Percentiles rank a stretch among this genome's conserved stretches.
Evolutionary conservation across 2,797 vertebrate genomes (phyloP).

Genomic region (Huso huso): DNA sequence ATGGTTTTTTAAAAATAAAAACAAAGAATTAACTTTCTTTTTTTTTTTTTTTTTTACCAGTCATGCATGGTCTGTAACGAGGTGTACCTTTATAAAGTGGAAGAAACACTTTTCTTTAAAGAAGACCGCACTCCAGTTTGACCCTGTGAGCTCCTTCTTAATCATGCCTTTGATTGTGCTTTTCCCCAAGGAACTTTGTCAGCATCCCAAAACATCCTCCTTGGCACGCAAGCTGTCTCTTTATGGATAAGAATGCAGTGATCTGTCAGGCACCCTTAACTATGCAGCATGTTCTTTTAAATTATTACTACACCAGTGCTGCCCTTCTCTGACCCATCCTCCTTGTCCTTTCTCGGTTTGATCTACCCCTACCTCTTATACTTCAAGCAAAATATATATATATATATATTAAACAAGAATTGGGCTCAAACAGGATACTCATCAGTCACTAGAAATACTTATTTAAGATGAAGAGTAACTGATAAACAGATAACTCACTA

Average conservation of each 20-base stretch:
- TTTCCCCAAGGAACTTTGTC: constrained; percentile 37
- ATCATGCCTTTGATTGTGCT: constrained; percentile 50
- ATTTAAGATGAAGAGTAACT: too few species aligned
- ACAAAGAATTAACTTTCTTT: too few species aligned
- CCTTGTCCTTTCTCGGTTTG: constrained; percentile 21
- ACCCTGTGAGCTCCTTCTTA: constrained; percentile 38
- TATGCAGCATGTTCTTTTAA: constrained; percentile 16
- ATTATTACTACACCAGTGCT: constrained; percentile 22
- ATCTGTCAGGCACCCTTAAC: constrained; percentile 20
- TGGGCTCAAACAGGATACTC: too few species aligned
- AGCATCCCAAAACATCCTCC: constrained; percentile 27
- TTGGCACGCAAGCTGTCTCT: constrained; percentile 29
- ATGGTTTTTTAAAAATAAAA: too few species aligned
- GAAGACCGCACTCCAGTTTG: constrained; percentile 45
- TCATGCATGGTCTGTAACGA: too few species aligned
- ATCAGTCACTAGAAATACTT: too few species aligned
- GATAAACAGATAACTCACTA: too few species aligned
- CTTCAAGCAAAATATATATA: neutral
- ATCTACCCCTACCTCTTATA: constrained; percentile 14
- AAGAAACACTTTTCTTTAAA: constrained; percentile 9
- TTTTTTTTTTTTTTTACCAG: too few species aligned
- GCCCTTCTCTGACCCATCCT: constrained; percentile 21
- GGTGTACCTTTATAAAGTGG: too few species aligned
- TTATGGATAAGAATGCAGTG: constrained; percentile 1
- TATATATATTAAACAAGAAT: neutral